phyloP scores from a whole-genome alignment of 1,140 invertebrate species.

The Sitodiplosis mosellana region DNA sequence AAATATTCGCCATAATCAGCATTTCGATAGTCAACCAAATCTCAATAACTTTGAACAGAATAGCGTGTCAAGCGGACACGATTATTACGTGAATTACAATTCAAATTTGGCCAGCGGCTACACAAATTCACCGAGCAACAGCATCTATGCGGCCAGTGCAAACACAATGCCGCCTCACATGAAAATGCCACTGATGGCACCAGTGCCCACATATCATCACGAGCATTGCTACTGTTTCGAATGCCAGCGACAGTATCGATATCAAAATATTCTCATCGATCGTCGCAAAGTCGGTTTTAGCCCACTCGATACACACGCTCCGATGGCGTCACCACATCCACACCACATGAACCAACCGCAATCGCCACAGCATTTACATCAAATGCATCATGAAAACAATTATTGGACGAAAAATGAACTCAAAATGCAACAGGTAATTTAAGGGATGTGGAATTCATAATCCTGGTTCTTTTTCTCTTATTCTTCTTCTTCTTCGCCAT shows the following conservation, averaged over 20 bases:
- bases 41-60: background rate
- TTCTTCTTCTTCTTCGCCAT: too few species aligned
- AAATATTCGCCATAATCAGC: background rate
- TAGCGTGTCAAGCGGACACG: background rate
- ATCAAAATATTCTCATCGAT: conserved; percentile 20
- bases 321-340: conserved; percentile 5
- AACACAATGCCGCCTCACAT: too few species aligned
- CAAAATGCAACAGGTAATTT: too few species aligned
- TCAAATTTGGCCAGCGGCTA: too few species aligned
- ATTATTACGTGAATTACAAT: background rate
- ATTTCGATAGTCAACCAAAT: background rate
- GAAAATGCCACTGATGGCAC: conserved; percentile 2
- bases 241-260: conserved; percentile 21
- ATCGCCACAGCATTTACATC: background rate
- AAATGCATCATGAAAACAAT: background rate
- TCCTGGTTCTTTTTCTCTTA: too few species aligned
- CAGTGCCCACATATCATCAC: conserved; percentile 12
- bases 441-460: too few species aligned
- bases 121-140: too few species aligned
- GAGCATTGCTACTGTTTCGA: conserved; percentile 23
- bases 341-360: background rate
- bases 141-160: too few species aligned
- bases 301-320: conserved; percentile 14
- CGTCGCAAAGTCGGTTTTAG: conserved; percentile 18
- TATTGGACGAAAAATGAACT: too few species aligned